These are phyloP conservation scores for Gadopsis bispinosus DNA, from an alignment of 2,797 vertebrate genomes.

Conservation along the genomic window DNA sequence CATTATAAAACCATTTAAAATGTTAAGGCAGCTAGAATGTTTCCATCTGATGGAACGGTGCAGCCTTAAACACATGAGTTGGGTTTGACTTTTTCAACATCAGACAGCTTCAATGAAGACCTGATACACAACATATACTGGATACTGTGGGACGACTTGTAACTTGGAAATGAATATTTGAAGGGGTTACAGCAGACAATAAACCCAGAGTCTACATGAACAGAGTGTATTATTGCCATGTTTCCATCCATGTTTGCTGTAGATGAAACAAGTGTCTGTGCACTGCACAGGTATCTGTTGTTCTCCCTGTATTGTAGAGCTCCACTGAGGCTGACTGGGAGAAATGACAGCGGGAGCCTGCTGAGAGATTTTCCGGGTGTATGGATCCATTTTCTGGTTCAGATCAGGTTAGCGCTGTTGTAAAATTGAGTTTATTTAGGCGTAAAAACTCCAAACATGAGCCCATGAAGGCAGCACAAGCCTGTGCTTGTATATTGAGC, in stretches of 20 bases:
- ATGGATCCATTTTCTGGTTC: slow-evolving; percentile 80
- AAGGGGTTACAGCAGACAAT: not conserved
- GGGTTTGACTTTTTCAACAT: not conserved
- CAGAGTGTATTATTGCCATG: not conserved
- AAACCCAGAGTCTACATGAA: not conserved
- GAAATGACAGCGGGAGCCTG: slow-evolving; percentile 65
- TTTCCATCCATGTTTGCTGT: not conserved
- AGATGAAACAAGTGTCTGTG: slow-evolving; percentile 14
- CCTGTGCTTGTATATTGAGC: slow-evolving; percentile 53
- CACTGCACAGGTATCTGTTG: slow-evolving; percentile 40
- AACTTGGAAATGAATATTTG: not conserved
- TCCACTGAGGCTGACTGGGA: slow-evolving; percentile 47
- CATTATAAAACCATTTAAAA: too few species aligned
- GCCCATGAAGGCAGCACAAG: slow-evolving; percentile 59
- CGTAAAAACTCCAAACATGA: slow-evolving; percentile 76
- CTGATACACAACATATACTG: not conserved
- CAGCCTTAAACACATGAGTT: not conserved
- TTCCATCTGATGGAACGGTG: not conserved
- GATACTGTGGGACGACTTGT: not conserved
- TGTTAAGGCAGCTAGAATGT: not conserved
- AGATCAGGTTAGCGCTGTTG: slow-evolving; percentile 76
- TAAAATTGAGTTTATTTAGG: slow-evolving; percentile 80
- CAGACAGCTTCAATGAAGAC: not conserved
- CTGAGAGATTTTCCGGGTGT: slow-evolving; percentile 75
- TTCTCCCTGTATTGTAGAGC: slow-evolving; percentile 37